Percentiles rank a stretch among this genome's conserved stretches.
Conservation (phyloP, 2,113 vertebrate species). For the Hippocampus mohnikei region DNA sequence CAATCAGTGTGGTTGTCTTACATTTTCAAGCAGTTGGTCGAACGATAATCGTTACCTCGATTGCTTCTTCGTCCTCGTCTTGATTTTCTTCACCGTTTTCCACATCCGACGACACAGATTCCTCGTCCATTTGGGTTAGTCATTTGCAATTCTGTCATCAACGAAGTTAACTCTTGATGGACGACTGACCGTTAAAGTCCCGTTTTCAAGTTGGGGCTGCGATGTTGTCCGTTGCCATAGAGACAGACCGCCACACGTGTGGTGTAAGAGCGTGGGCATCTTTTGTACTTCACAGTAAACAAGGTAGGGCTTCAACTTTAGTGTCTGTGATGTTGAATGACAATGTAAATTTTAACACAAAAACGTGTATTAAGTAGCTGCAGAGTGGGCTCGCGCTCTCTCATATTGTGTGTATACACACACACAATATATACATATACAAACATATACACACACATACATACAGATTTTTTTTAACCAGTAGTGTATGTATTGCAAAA, state of each 20-base stretch:
- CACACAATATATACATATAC: too few relatives aligned
- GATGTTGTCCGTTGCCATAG: slow-evolving; percentile 1
- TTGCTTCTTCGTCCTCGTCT: slow-evolving; percentile 11
- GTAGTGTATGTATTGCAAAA: too few relatives aligned
- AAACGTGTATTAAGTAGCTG: too few relatives aligned
- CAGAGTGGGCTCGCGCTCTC: too few relatives aligned
- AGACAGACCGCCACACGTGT: not conserved
- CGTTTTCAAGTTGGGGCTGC: too few relatives aligned
- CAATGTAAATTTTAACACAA: too few relatives aligned
- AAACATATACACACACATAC: too few relatives aligned
- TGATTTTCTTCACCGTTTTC: slow-evolving; percentile 4
- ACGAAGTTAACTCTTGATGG: not conserved
- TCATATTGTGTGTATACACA: too few relatives aligned
- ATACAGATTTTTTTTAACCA: too few relatives aligned
- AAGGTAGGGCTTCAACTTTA: not conserved
- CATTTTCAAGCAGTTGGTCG: not conserved
- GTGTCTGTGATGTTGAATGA: not conserved
- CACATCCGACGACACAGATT: slow-evolving; percentile 6
- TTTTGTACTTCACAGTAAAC: not conserved
- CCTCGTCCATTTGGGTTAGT: slow-evolving; percentile 6
- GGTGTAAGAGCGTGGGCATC: not conserved
- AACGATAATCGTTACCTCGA: not conserved
- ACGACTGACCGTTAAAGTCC: not conserved
- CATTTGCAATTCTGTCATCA: not conserved
- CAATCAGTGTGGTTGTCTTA: too few relatives aligned